Evolutionary conservation across 1,140 invertebrate species (phyloP), one percentile per base, ranked within the genome.

Genomic region (Anoplophora glabripennis): DNA sequence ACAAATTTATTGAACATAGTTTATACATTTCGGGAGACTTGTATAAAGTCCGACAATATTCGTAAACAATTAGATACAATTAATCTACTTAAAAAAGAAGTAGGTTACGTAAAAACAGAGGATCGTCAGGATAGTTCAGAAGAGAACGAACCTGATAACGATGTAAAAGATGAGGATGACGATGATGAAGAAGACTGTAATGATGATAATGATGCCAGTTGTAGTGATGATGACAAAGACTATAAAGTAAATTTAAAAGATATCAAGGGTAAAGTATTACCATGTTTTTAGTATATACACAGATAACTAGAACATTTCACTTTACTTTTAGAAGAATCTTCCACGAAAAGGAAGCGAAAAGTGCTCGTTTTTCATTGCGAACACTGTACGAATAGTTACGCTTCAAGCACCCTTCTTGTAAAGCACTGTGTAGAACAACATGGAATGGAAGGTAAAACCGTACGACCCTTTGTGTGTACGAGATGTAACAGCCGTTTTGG

Each of bases 381-480:
- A 54, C 53, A 59, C 28, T 71, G 69, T 59, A 33, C 53, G 1
- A 51, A 47, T 14, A 49, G 28, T 14, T 64, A 56, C 34, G 48
- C 45, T 44, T 65, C 59, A n/a, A 65, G 61, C 34, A 65, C 60
- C n/a, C 57, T 66, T 33, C 41, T 71, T 8, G 46, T 66, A 7
- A 52, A 59, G 38, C 73, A 75, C 70, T 79, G 80, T 14, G 77
- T 79, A 57, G 76, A 80, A 53, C 76, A 76, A 52, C 80, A 80
- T 40, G 75, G 77, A 45, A 69, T 76, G 54, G 76, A 74, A 56
- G 65, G 72, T 18, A 62, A 80, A 45, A 81, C 78, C 10, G 74
- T 80, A 14, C 80, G 80, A 63, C 77, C 78, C 4, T 83, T 79
- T 69, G 57, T 60, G 3, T 79, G 78, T 63, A 65, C 71, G 5